Percentiles rank a stretch among this genome's conserved stretches.
Conservation (phyloP, 2,797 vertebrate species). For the Mormyrus proboscirostris region DNA sequence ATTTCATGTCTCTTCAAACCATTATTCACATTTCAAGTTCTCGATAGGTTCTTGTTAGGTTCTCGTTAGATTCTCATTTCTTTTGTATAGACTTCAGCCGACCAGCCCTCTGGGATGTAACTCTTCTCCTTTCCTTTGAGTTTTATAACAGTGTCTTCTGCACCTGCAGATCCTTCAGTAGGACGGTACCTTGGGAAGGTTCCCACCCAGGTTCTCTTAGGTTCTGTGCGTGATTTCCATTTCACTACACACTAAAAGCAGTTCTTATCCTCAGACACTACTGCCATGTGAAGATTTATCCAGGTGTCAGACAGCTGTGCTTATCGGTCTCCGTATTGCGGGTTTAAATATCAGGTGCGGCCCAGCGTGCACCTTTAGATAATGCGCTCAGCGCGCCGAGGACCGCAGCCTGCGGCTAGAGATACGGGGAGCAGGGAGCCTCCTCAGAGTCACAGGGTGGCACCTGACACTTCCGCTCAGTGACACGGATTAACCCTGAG, state of each 20-base stretch:
- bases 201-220: neutral
- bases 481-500: neutral
- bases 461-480: neutral
- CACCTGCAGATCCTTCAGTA: neutral
- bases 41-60: neutral
- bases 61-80: neutral
- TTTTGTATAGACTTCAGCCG: neutral
- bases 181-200: neutral
- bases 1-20: neutral
- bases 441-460: neutral
- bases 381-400: neutral
- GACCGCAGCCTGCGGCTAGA: neutral
- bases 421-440: neutral
- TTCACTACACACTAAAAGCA: neutral
- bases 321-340: neutral
- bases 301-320: neutral
- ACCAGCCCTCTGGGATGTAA: neutral
- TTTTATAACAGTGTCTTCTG: neutral
- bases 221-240: neutral
- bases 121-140: neutral
- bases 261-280: neutral
- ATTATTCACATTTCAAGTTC: neutral
- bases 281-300: neutral
- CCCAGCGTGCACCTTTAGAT: neutral
- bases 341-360: slow-evolving; percentile 15